Base-by-base conservation (phyloP, 2,797 vertebrate species). In the Triplophysa yarkandensis region DNA sequence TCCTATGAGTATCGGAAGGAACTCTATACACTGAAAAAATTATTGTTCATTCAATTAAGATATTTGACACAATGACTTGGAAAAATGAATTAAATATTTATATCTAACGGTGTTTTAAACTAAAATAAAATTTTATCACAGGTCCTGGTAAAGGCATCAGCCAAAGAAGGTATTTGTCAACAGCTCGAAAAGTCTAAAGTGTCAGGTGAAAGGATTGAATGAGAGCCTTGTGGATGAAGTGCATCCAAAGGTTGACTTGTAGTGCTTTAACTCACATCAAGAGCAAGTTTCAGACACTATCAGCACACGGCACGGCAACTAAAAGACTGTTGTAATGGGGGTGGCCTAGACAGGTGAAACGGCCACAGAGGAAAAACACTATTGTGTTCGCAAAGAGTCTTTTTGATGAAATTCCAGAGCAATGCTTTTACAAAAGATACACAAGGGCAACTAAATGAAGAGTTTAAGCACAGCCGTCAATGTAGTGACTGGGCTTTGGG, bases 1-100 rank as follows among this genome's bases (percentile, higher is more conserved):
- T 60, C 21, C 34, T 68, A 50, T 30, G 13, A 69, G 25, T 69
- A 57, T 32, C 16, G 25, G 44, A 30, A 58, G 43, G 16, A 44
- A 70, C 43, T 23, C 39, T 25, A 25, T 34, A 70, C 8, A 6
- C n/a, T n/a, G n/a, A n/a, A n/a, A n/a, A n/a, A n/a, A n/a, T n/a
- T n/a, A n/a, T n/a, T n/a, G n/a, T n/a, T n/a, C n/a, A n/a, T n/a
- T n/a, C n/a, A n/a, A n/a, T n/a, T n/a, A n/a, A n/a, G n/a, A n/a
- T n/a, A n/a, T n/a, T n/a, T n/a, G n/a, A n/a, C n/a, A n/a, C n/a
- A n/a, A n/a, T n/a, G n/a, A n/a, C n/a, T n/a, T n/a, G n/a, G n/a
- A n/a, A n/a, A n/a, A n/a, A n/a, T n/a, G n/a, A n/a, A n/a, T n/a
- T n/a, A n/a, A n/a, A n/a, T n/a, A n/a, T n/a, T n/a, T n/a, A n/a